These are phyloP conservation scores for Cherax quadricarinatus DNA, from an alignment of 1,140 invertebrate genomes.

Conservation along the genomic window DNA sequence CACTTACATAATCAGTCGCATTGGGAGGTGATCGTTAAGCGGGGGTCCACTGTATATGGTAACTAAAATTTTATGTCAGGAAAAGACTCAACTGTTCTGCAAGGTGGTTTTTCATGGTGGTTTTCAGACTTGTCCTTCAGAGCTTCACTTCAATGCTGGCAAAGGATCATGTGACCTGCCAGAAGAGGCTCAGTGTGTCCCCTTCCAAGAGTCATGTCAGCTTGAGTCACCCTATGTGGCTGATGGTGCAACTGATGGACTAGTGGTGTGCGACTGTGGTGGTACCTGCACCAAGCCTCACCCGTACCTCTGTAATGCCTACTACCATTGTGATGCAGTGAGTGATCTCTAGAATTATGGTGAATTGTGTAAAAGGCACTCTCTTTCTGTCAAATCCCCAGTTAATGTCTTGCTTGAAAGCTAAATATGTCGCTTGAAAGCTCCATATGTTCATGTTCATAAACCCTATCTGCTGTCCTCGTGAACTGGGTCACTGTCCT, in stretches of 20 bases:
- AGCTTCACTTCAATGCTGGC: constrained; percentile 43
- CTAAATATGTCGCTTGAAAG: not conserved
- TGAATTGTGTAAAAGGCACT: not conserved
- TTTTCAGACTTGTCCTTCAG: constrained; percentile 48
- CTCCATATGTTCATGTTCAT: not conserved
- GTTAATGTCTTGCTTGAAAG: no score
- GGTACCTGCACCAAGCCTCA: constrained; percentile 53
- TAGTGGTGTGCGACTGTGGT: constrained; percentile 55
- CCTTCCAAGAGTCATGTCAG: constrained; percentile 42
- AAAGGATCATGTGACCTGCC: constrained; percentile 47
- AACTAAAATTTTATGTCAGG: no score
- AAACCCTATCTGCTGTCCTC: not conserved
- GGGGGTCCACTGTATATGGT: no score
- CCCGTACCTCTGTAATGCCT: constrained; percentile 45
- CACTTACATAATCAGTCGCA: no score
- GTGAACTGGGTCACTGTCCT: not conserved
- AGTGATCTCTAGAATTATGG: not conserved
- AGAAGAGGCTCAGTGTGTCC: constrained; percentile 38
- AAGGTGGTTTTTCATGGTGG: no score
- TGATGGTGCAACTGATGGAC: constrained; percentile 23
- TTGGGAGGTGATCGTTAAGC: no score
- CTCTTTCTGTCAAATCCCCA: not conserved
- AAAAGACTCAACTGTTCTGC: no score
- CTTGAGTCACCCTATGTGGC: constrained; percentile 18
- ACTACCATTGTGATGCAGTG: constrained; percentile 55